Evolutionary conservation across 30 jellyfish, hydroid and myxozoan species (phyloP), one percentile per base, ranked within the genome.

Genomic region (Nemopilema nomurai): DNA sequence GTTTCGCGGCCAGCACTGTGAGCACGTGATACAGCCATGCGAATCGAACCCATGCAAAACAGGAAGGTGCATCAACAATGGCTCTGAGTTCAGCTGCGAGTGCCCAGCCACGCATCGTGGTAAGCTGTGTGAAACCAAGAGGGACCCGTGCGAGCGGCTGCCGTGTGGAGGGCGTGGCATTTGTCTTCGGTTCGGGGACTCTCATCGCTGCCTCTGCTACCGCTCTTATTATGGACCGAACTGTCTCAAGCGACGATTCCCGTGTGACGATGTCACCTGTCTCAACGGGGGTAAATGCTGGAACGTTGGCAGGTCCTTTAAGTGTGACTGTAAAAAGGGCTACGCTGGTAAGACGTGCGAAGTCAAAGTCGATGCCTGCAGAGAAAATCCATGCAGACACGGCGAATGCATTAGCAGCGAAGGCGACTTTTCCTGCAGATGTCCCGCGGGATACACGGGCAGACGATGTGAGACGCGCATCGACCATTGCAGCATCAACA

Each of bases 131-230:
- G 90, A 87, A 64, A 79, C n/a, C 9, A 71, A 76, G n/a, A 53
- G 78, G 52, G 82, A 87, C 71, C 89, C 90, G 0, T 87, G 96
- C 83, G 89, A 63, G 28, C 24, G 77, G 19, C 62, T 63, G 71
- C 96, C 96, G 0, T 87, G 96, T 76, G 90, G 96, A 1, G 96
- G 89, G n/a, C 89, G 85, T 49, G 96, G 96, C 7, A 51, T 77
- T 19, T 87, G 96, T 64, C 33, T 69, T 62, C 31, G 83, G 28
- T 76, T 23, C n/a, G 81, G 90, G 0, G 87, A 67, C 32, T 6
- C 84, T 18, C 57, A 69, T 70, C 28, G 49, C 82, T 87, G 96
- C 27, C 81, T 53, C 0, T 87, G 96, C 69, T 79, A 77, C 20
- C 78, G 87, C 13, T 66, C 90, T 51, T 87, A 77, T 65, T 76